Evolutionary conservation across 1,140 invertebrate genomes (phyloP), one percentile per base, ranked within the genome.

Genomic region (Tetramorium alpestre): DNA sequence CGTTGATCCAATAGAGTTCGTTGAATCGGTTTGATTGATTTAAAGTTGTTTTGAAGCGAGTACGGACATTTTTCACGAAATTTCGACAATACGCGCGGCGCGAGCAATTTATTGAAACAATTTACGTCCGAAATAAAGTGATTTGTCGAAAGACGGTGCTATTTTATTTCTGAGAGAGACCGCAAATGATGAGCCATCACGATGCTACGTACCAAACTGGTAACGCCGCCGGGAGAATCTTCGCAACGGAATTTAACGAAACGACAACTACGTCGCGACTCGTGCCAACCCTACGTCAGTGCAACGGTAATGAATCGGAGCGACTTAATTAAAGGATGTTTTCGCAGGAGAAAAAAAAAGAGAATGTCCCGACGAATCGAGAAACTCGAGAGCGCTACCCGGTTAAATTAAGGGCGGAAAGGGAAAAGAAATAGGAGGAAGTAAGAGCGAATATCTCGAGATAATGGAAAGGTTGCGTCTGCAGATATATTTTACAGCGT

Each of bases 251-350:
- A 65, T 81, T 58, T n/a, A 81, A 41, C 18, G 33, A 73, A 60
- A 49, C 33, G 51, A 51, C 38, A 64, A 8, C 16, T 62, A 72
- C 64, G 13, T 86, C 25, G 76, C 65, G 8, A 41, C 25, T 56
- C 44, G 6, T n/a, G 13, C 6, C 73, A 60, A 47, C 38, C 25
- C 62, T 69, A 81, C 54, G 54, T 86, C 64, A 38, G 28, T 86
- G 76, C 54, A 22, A 33, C 64, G 77, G 60, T 87, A 87, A 87
- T 70, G 81, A 87, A 87, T 87, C 85, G 62, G 70, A 69, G 70
- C 49, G 86, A 85, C 81, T 87, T 87, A 87, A 87, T 87, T 87
- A 87, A 87, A 85, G 60, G 62, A 69, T 87, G 86, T 85, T 87
- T 87, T 58, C 28, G 69, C 49, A 33, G 47, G 67, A 0, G 5